These are phyloP conservation scores for Stegastes partitus DNA, from an alignment of 2,113 vertebrate species.

Conservation along the genomic window DNA sequence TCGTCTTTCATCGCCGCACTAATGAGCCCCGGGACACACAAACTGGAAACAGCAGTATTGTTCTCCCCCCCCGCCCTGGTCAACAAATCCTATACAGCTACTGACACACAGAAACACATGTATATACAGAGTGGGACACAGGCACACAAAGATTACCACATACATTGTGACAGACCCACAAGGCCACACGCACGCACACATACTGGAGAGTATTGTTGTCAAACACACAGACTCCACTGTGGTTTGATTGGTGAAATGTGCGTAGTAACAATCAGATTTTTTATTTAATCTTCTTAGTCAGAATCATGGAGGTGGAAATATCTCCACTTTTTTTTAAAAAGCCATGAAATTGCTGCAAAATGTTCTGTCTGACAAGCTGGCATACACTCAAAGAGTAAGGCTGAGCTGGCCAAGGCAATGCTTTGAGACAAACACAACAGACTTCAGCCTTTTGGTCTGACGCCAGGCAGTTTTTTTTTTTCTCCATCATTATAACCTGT, in stretches of 20 bases:
- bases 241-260: conserved; percentile 7
- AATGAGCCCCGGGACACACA: conserved; percentile 81
- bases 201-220: background rate
- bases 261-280: background rate
- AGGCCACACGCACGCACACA: conserved; percentile 18
- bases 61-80: conserved; percentile 60
- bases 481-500: conserved; percentile 66
- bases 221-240: conserved; percentile 19
- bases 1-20: conserved; percentile 78
- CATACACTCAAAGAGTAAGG: conserved; percentile 41
- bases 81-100: conserved; percentile 63
- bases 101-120: conserved; percentile 62
- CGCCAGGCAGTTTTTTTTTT: conserved; percentile 46
- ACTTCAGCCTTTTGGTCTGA: conserved; percentile 53
- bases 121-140: conserved; percentile 37
- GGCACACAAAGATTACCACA: conserved; percentile 33
- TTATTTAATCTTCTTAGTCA: background rate
- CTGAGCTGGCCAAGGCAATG: conserved; percentile 45
- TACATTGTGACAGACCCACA: conserved; percentile 20
- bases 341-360: conserved; percentile 46
- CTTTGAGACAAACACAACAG: conserved; percentile 55
- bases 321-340: conserved; percentile 36
- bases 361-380: conserved; percentile 45
- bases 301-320: conserved; percentile 29
- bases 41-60: conserved; percentile 80